Base-by-base conservation (phyloP, 1,140 invertebrate genomes). In the Antheraea pernyi region DNA sequence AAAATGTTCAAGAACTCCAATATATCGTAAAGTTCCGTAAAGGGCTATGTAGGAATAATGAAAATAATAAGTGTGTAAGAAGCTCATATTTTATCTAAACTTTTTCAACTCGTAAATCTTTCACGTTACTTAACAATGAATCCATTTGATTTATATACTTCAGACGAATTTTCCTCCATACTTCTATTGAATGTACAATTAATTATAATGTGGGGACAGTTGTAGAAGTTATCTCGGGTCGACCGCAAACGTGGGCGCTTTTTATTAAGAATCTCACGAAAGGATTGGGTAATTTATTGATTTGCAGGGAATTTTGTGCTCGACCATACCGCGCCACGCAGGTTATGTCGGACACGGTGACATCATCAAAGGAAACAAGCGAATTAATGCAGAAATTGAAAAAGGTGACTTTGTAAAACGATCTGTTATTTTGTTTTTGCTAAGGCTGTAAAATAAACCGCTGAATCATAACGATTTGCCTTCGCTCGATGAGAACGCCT, bases 231-330 rank as follows among this genome's bases (percentile, higher is more conserved):
- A 71, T 71, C 70, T 64, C 30, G 11, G 13, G 1, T 19, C 18
- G 37, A 72, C 70, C 70, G 65, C 71, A 72, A 37, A 72, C 39
- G 67, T 72, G 67, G 67, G 71, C 59, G 71, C 71, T 66, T 65
- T 70, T 70, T 73, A 73, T 73, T 73, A 70, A 18, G 60, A 60
- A 68, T 68, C 66, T 66, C 61, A 42, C 39, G n/a, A 72, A 70
- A 67, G 61, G 65, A 68, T 46, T 70, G 59, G 30, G 68, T 69
- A 65, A 74, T 70, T 70, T 74, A 70, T 74, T 68, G 61, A 62
- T 70, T 67, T 65, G 18, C 37, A 59, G 22, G 66, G 64, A 68
- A 72, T 64, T 65, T 72, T 65, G 58, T 59, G 59, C 63, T 66
- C 62, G 22, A 30, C 22, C 22, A 30, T 30, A 2, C 22, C 22